Conservation (phyloP, 2,888 invertebrate species). For the Anaspis maculata region DNA sequence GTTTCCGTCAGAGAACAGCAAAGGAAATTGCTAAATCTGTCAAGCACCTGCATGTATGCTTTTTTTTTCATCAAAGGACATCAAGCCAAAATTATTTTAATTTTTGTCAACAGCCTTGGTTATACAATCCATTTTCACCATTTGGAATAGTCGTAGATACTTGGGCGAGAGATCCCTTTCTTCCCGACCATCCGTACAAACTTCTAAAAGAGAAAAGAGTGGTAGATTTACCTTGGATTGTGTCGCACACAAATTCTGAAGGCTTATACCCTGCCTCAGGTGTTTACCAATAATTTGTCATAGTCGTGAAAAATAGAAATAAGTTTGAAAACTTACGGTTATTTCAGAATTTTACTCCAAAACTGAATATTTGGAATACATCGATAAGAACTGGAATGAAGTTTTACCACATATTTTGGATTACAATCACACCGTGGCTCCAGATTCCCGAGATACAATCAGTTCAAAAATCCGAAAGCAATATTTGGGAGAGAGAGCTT, state of each 20-base stretch:
- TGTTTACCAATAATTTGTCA: too few relatives aligned
- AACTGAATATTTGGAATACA: slow-evolving; percentile 1
- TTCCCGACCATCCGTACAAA: slow-evolving; percentile 56
- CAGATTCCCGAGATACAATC: neutral
- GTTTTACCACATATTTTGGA: neutral
- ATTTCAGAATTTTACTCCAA: slow-evolving; percentile 4
- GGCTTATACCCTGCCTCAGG: slow-evolving; percentile 56
- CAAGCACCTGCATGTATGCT: slow-evolving; percentile 45
- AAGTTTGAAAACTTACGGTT: too few relatives aligned
- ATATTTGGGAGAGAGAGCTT: neutral
- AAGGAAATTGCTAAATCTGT: slow-evolving; percentile 50
- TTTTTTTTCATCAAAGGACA: too few relatives aligned
- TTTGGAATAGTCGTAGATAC: slow-evolving; percentile 66
- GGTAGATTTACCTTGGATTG: slow-evolving; percentile 59
- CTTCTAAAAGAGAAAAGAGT: slow-evolving; percentile 53
- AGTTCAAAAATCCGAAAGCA: neutral
- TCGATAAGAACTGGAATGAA: slow-evolving; percentile 1
- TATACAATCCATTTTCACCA: slow-evolving; percentile 63
- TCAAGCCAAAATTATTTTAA: neutral
- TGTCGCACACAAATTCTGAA: slow-evolving; percentile 60
- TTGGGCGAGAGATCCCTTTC: slow-evolving; percentile 50
- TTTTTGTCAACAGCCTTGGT: slow-evolving; percentile 41
- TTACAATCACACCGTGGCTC: neutral
- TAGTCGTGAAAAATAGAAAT: too few relatives aligned
- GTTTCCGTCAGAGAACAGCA: slow-evolving; percentile 54